Evolutionary conservation across 2,888 invertebrate species (phyloP), one percentile per base, ranked within the genome.

Genomic region (Eupeodes latifasciatus): DNA sequence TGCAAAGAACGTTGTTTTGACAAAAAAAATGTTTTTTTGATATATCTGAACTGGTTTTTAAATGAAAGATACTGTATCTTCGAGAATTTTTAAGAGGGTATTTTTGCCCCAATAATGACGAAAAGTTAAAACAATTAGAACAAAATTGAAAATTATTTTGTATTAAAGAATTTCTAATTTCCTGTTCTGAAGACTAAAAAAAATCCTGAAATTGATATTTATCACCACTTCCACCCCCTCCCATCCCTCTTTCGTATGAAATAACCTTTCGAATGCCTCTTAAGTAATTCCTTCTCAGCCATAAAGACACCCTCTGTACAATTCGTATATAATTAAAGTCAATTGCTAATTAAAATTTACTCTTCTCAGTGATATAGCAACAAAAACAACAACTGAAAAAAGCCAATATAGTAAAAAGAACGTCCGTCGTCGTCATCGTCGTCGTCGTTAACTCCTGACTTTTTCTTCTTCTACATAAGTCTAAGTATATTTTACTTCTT

Each of bases 321-420:
- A 53, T 57, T 47, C 55, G 71, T 66, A 57, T 71, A 64, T 81
- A 88, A 85, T 88, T 85, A 75, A 85, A 85, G 61, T 85, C 81
- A 81, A 67, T 88, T 77, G 77, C 75, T 85, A 88, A 88, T 88
- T 88, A 88, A 88, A 85, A 88, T 81, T 85, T 88, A 78, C 85
- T 75, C 81, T 69, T 88, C 69, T 34, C 53, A 27, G 40, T 27
- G 27, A 27, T 27, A 27, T 27, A 27, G 16, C 12, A 61, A 53
- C 11, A 67, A 40, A 40, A 40, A 47, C 5, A 40, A 40, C 5
- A 40, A 40, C 5, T 0, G 5, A 7, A 40, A 40, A 7, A 57
- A 76, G 75, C 71, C 80, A 61, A 44, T 69, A 44, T 67, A 40
- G 40, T 40, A 40, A 5, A 40, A 61, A 62, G 75, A 62, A 67